Evolutionary conservation across 92 coral and sea anemone genomes (phyloP).

Genomic region (Epizoanthus rinbou): DNA sequence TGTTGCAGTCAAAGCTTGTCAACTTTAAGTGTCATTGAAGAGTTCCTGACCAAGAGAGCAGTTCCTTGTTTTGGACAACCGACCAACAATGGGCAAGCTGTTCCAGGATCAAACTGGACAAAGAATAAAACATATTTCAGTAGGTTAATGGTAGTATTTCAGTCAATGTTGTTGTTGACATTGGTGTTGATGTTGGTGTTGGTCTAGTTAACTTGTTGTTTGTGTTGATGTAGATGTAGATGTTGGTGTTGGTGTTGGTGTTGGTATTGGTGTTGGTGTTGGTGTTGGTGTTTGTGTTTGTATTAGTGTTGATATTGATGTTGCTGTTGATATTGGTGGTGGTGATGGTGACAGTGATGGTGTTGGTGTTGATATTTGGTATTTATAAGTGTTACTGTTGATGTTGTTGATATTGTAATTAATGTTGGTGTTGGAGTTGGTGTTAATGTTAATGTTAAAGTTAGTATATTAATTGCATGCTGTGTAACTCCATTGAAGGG

Average conservation of each 20-base stretch:
- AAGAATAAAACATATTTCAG: conserved; percentile 91
- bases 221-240: no score
- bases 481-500: conserved; percentile 46
- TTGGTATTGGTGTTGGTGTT: no score
- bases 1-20: conserved; percentile 89
- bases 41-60: conserved; percentile 74
- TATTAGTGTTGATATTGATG: no score
- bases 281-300: no score
- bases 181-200: no score
- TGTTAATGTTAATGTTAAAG: background rate
- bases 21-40: conserved; percentile 89
- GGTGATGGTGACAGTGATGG: no score
- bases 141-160: conserved; percentile 39
- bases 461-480: background rate
- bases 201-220: no score
- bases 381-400: background rate
- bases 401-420: background rate
- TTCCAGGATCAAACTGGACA: conserved; percentile 76
- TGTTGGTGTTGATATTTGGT: no score
- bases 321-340: no score
- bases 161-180: no score
- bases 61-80: conserved; percentile 76
- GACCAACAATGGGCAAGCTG: conserved; percentile 33
- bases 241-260: no score
- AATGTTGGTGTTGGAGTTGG: background rate